A percentile compares a stretch with the other conserved stretches of the same genome.
Evolutionary conservation across 2,888 invertebrate species (phyloP).

Genomic region (Fissipunctia ypsillon): DNA sequence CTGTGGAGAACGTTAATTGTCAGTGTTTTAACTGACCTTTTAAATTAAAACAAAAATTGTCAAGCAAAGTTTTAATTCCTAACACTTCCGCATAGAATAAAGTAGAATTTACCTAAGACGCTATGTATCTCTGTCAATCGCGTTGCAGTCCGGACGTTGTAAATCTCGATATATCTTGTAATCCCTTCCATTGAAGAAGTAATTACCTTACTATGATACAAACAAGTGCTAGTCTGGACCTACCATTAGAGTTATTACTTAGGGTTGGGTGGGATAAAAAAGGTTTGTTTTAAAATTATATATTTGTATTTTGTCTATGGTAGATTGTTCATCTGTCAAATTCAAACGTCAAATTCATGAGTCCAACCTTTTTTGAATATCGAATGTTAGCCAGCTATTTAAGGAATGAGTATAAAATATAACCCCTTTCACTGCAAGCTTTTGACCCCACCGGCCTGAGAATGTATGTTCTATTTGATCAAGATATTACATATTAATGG

Average conservation of each 20-base stretch:
- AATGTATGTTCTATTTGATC: constrained; percentile 64
- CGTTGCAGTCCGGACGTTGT: constrained; percentile 55
- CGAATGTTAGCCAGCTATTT: constrained; percentile 19
- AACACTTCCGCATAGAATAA: constrained; percentile 50
- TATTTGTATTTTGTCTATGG: background rate
- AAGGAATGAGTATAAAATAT: constrained; percentile 37
- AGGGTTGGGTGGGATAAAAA: constrained; percentile 39
- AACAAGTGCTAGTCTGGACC: constrained; percentile 49
- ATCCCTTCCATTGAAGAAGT: constrained; percentile 59
- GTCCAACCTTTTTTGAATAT: constrained; percentile 5
- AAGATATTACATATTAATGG: constrained; percentile 65
- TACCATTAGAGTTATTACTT: constrained; percentile 28
- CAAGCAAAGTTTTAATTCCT: constrained; percentile 38
- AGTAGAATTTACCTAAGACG: constrained; percentile 56
- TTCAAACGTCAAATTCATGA: background rate
- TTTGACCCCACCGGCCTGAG: constrained; percentile 50
- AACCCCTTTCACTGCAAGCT: constrained; percentile 21
- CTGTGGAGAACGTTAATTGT: background rate
- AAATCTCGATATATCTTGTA: constrained; percentile 63
- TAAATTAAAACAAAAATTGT: constrained; percentile 24
- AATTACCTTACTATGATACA: constrained; percentile 64
- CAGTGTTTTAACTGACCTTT: background rate
- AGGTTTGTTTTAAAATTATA: background rate
- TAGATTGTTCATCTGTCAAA: constrained; percentile 23
- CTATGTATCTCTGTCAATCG: constrained; percentile 66